Conservation (phyloP, 2,113 vertebrate species). For the Onychostruthus taczanowskii region DNA sequence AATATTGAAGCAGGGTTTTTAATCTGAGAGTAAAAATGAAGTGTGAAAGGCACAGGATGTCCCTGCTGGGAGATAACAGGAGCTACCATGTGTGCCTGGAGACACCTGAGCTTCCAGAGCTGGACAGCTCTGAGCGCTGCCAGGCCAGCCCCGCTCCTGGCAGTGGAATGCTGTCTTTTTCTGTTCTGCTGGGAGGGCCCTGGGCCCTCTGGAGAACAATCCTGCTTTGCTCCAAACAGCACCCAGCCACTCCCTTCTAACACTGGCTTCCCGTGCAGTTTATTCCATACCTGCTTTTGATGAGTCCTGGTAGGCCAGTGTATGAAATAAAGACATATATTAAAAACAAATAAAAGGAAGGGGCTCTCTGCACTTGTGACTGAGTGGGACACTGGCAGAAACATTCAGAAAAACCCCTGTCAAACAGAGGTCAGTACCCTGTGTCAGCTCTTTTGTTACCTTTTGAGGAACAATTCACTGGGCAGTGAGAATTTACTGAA, state of each 20-base stretch:
- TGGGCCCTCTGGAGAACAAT: neutral
- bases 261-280: neutral
- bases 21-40: neutral
- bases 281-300: neutral
- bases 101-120: constrained; percentile 29
- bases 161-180: fast-evolving
- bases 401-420: neutral
- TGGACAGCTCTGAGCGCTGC: neutral
- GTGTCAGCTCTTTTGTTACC: neutral
- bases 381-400: neutral
- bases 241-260: neutral
- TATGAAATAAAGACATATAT: neutral
- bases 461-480: neutral
- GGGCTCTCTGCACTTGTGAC: neutral
- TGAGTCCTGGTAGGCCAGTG: neutral
- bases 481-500: fast-evolving
- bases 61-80: neutral
- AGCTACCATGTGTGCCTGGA: neutral
- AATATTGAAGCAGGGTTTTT: neutral
- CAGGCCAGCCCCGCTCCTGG: neutral
- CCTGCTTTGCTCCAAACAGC: neutral
- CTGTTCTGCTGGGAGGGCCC: neutral
- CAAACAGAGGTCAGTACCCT: neutral
- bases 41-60: neutral
- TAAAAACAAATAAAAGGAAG: too few relatives aligned